Base-by-base conservation (phyloP, 2,888 invertebrate species). In the Melinopterus prodromus region DNA sequence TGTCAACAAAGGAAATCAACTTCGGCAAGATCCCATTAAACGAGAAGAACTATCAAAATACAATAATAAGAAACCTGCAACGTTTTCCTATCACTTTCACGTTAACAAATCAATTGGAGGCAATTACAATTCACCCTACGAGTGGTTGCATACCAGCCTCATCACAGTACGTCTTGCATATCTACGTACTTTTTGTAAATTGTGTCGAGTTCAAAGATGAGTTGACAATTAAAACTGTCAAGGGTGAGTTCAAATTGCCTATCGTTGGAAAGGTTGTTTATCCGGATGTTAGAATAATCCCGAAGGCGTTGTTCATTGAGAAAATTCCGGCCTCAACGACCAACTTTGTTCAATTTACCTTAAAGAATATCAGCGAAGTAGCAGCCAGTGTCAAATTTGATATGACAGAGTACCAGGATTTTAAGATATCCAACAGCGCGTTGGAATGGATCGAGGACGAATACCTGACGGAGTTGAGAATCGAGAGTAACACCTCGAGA, bases 231-330 rank as follows among this genome's bases (percentile, higher is more conserved):
- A 38, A 14, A 12, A n/a, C 69, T 0, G n/a, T 12, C 6, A 37
- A 69, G 6, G 6, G n/a, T 6, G 74, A 53, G 1, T 26, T 70
- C 16, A 74, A 74, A 26, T 69, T 80, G 6, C 69, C 15, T 14
- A 16, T 80, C 3, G 14, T 9, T n/a, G 80, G 80, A 6, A 70
- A 72, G 35, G 77, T 80, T 14, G 75, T 80, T 2, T 80, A 38
- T 70, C 80, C 80, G n/a, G 70, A 78, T 14, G 37, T 80, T 6
- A 37, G 26, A 6, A 37, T 80, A 5, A 74, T 69, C 15, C 80
- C 80, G 1, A 6, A 16, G 6, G 14, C 0, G 2, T 70, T 78
- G 16, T 16, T 69, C 14, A 77, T 80, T 9, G 53, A 75, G 14
- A 80, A 77, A 6, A 80, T 80, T 14, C 75, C 80, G 3, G 37